phyloP scores from a whole-genome alignment of 1,140 invertebrate species.

The Atta cephalotes region DNA sequence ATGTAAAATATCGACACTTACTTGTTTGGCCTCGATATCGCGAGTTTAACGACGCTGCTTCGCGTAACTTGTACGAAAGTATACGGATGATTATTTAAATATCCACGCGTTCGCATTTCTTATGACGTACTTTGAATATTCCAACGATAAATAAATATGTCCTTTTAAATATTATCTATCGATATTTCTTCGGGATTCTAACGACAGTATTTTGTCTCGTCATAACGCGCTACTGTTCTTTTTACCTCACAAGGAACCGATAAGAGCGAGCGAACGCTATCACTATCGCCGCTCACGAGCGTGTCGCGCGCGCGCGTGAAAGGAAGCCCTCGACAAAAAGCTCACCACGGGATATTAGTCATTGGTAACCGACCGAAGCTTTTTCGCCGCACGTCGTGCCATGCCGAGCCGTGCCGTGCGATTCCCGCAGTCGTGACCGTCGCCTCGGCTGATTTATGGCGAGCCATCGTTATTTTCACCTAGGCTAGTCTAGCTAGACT shows the following conservation, averaged over 20 bases:
- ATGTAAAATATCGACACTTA: background rate
- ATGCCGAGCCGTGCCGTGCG: conserved; percentile 48
- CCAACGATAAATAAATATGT: background rate
- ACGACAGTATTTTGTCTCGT: conserved; percentile 60
- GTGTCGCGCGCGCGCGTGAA: conserved; percentile 68
- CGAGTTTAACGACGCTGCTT: conserved; percentile 19
- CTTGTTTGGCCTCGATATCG: background rate
- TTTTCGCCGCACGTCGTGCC: conserved; percentile 61
- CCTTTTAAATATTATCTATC: conserved; percentile 4
- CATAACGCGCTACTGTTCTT: conserved; percentile 10
- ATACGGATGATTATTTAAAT: background rate
- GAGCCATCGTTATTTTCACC: conserved; percentile 75
- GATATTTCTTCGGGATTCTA: background rate
- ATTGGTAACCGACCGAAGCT: conserved; percentile 72
- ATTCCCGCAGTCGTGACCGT: conserved; percentile 70
- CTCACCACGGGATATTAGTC: conserved; percentile 74
- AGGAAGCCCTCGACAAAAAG: conserved; percentile 72
- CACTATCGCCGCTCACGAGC: conserved; percentile 46
- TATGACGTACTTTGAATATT: background rate
- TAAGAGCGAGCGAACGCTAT: conserved; percentile 48
- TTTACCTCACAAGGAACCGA: conserved; percentile 55
- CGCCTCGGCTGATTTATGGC: conserved; percentile 72
- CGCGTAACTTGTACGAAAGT: background rate
- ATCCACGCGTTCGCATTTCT: background rate
- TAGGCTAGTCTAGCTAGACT: conserved; percentile 49